These are phyloP conservation scores for Capra hircus DNA, from an alignment of 2,113 vertebrate species.

Conservation along the genomic window DNA sequence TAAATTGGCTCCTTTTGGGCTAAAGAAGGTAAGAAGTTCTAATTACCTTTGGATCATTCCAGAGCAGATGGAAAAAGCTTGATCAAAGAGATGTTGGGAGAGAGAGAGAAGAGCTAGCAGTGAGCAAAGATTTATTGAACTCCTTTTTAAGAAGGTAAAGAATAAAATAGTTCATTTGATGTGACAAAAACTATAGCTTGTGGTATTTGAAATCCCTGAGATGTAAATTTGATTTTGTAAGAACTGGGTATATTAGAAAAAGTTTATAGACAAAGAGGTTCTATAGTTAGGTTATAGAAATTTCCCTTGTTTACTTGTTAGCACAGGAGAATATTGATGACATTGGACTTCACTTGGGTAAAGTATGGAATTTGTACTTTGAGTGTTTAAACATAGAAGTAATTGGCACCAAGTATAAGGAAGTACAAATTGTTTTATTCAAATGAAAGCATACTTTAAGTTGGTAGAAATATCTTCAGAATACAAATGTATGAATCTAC, in stretches of 20 bases:
- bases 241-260: slow-evolving; percentile 27
- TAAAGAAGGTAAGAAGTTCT: slow-evolving; percentile 71
- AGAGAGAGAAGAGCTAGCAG: slow-evolving; percentile 37
- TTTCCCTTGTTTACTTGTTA: not conserved
- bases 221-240: slow-evolving; percentile 43
- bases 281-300: not conserved
- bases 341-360: not conserved
- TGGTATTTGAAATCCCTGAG: slow-evolving; percentile 45
- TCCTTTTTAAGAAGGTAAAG: slow-evolving; percentile 54
- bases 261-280: not conserved
- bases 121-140: slow-evolving; percentile 54
- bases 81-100: slow-evolving; percentile 66
- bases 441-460: not conserved
- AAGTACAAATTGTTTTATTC: not conserved
- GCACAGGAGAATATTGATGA: not conserved
- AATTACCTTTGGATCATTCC: slow-evolving; percentile 72
- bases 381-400: not conserved
- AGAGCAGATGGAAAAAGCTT: slow-evolving; percentile 55
- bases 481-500: not conserved
- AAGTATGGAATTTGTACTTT: slow-evolving; percentile 21
- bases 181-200: slow-evolving; percentile 55
- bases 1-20: slow-evolving; percentile 75
- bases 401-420: not conserved
- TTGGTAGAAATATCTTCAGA: not conserved
- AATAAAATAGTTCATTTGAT: slow-evolving; percentile 60